A percentile compares a stretch with the other conserved stretches of the same genome.
phyloP scores from a whole-genome alignment of 2,888 invertebrate species.

The Schizaphis graminum region DNA sequence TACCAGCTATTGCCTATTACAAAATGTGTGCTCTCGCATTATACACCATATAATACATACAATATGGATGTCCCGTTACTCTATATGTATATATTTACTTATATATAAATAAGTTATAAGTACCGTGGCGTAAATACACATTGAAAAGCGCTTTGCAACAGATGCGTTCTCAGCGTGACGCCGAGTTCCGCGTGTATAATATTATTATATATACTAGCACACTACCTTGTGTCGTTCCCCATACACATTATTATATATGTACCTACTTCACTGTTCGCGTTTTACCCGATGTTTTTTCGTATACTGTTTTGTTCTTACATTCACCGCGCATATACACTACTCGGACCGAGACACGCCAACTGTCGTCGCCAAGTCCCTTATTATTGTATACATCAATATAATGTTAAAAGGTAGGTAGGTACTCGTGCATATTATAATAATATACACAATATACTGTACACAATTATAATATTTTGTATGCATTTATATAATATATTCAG shows the following conservation, averaged over 20 bases:
- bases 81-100: not conserved
- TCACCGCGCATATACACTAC: not conserved
- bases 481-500: not conserved
- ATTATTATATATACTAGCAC: not conserved
- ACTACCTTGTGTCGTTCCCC: not conserved
- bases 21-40: not conserved
- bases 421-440: not conserved
- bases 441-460: not conserved
- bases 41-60: not conserved
- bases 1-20: not conserved
- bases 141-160: constrained; percentile 16
- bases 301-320: not conserved
- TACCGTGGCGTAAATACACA: not conserved
- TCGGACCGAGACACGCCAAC: not conserved
- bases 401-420: not conserved
- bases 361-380: not conserved
- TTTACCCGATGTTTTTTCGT: not conserved
- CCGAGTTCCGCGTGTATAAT: constrained; percentile 1
- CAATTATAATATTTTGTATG: not conserved
- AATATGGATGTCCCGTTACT: not conserved
- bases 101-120: not conserved
- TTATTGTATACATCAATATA: not conserved
- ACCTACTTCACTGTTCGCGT: not conserved
- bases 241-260: not conserved
- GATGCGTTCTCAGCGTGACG: constrained; percentile 56